phyloP scores from a whole-genome alignment of 1,140 invertebrate genomes.

The Odontomachus brunneus region DNA sequence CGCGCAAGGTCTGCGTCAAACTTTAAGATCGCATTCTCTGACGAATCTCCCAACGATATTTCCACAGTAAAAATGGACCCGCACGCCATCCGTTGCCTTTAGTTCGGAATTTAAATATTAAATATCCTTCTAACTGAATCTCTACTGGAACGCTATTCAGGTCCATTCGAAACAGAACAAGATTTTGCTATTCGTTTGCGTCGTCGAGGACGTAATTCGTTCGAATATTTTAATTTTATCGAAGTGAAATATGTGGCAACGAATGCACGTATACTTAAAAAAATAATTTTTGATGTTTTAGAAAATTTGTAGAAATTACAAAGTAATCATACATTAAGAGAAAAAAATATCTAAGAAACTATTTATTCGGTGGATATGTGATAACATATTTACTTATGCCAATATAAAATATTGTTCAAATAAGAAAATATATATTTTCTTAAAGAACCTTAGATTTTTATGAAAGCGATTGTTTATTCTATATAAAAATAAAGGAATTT shows the following conservation, averaged over 20 bases:
- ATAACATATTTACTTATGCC: too few species aligned
- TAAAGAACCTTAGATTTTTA: too few species aligned
- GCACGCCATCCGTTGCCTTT: not conserved
- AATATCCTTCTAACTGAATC: conserved; percentile 7
- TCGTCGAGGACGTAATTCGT: conserved; percentile 14
- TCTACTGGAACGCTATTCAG: not conserved
- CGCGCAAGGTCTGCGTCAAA: conserved; percentile 17
- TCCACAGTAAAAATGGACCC: not conserved
- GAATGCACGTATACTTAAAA: not conserved
- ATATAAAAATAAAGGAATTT: too few species aligned
- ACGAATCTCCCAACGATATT: conserved; percentile 17
- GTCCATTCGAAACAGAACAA: conserved; percentile 8
- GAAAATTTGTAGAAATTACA: not conserved
- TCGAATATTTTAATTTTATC: conserved; percentile 5
- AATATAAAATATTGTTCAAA: too few species aligned
- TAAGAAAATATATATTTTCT: too few species aligned
- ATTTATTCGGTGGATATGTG: too few species aligned
- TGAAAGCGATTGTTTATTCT: too few species aligned
- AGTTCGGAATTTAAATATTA: conserved; percentile 36
- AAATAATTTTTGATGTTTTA: not conserved
- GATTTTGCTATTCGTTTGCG: conserved; percentile 1
- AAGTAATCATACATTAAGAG: too few species aligned
- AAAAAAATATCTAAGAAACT: too few species aligned
- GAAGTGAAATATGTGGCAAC: not conserved
- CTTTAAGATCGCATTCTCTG: conserved; percentile 30